Evolutionary conservation across 1,140 invertebrate species (phyloP), one percentile per base, ranked within the genome.

Genomic region (Dendrolimus kikuchii): DNA sequence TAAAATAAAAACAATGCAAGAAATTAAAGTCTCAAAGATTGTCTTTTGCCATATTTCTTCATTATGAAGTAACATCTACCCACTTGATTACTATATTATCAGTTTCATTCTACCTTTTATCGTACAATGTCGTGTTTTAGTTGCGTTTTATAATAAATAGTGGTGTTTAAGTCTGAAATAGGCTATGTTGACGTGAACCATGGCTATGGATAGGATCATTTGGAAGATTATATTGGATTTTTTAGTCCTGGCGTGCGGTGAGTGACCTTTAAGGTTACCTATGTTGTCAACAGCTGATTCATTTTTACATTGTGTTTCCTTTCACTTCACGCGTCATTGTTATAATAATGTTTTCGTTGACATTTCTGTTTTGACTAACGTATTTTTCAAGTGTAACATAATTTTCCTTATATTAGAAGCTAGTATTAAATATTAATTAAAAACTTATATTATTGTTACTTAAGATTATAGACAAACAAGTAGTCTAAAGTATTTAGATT

Each of bases 181-280:
- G 23, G 23, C 23, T 23, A 23, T 23, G 23, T 23, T 23, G 23
- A 23, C 23, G 23, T 23, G 23, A 23, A 23, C 23, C 23, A 60
- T 83, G 80, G 71, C 74, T 9, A 64, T 71, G 45, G 70, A 81
- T 46, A 71, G 46, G 49, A 49, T 81, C 49, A 71, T 81, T 51
- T 74, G 72, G 72, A 84, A 81, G 53, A 80, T 84, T 40, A 53
- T 74, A 42, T 55, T 84, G 63, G 81, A 84, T 52, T 59, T 84
- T 9, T 10, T 79, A 36, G 64, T 76, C 8, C 62, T 84, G 46
- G 60, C 53, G 7, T 73, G 71, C 43, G 74, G 81, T 84, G 53
- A 81, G 78, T 81, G 40, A 44, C 59, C 44, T 51, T 57, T 46
- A 51, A 50, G 47, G 45, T 41, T 51, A 40, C 39, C 23, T 45